These are phyloP conservation scores for Ochotona curzoniae DNA, from an alignment of 2,113 vertebrate species.

Conservation along the genomic window DNA sequence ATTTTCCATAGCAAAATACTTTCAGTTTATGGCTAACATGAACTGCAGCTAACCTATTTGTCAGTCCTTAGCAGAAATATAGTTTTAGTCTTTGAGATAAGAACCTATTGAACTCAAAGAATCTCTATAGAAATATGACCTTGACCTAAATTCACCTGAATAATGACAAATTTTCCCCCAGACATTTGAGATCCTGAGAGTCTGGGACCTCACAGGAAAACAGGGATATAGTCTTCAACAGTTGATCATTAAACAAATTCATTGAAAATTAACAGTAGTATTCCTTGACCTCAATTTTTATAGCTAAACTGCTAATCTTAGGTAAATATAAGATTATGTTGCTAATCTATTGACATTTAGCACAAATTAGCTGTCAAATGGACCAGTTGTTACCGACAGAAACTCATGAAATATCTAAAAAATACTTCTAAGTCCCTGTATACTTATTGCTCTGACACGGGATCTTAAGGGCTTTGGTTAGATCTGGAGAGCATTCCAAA, in stretches of 20 bases:
- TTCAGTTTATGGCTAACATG: neutral
- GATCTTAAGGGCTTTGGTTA: neutral
- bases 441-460: constrained; percentile 45
- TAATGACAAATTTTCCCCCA: constrained; percentile 26
- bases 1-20: constrained; percentile 21
- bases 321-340: constrained; percentile 66
- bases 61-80: neutral
- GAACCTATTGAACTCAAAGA: neutral
- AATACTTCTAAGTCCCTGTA: constrained; percentile 32
- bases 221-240: constrained; percentile 21
- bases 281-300: constrained; percentile 71
- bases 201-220: constrained; percentile 55
- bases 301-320: constrained; percentile 63
- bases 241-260: constrained; percentile 75
- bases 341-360: constrained; percentile 67
- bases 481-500: neutral
- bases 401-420: constrained; percentile 43
- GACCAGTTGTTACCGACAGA: constrained; percentile 27
- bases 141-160: constrained; percentile 30
- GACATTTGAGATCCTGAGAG: constrained; percentile 45
- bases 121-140: constrained; percentile 37
- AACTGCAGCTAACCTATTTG: neutral
- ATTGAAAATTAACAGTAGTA: constrained; percentile 74
- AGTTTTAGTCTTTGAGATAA: constrained; percentile 44
- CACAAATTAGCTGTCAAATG: constrained; percentile 55